Evolutionary conservation across 1,140 invertebrate species (phyloP), one percentile per base, ranked within the genome.

Genomic region (Drosophila orosa): DNA sequence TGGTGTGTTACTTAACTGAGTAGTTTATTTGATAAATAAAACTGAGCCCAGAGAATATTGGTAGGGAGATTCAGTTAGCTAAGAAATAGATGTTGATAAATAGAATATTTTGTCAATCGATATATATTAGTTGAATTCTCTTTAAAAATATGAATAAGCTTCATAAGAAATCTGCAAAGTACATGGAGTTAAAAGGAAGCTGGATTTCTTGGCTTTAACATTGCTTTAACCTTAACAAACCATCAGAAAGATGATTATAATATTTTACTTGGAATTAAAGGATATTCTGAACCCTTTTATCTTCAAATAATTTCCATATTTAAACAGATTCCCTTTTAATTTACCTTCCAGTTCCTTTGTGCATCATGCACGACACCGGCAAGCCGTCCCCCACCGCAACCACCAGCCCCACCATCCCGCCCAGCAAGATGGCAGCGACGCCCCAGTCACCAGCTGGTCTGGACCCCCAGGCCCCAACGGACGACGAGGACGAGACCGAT

Each of bases 401-500:
- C 73, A 62, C 57, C 56, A 67, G 65, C 42, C 52, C 47, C 61
- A 58, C 72, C 37, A 74, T 54, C 44, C 62, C 83, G 60, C 79
- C 82, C 50, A 86, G 79, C 69, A 80, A 89, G 73, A 55, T 58
- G 66, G 27, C 48, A 31, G 45, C 54, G 9, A 57, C 59, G 29
- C 72, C 72, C 9, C 66, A 72, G 66, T 78, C 81, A 33, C 67
- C 85, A 24, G 40, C 74, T 61, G 78, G 52, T 7, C 55, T 57
- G 10, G 66, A 50, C 19, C 50, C 72, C 8, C 52, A 57, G 8
- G 62, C 45, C 15, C 44, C 72, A 10, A 33, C 72, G 24, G 79
- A 89, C n/a, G 93, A 93, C 17, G 93, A 94, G 31, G 93, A 93
- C 57, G 82, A 86, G 55, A 92, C 93, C 25, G 95, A 96, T 80